These are phyloP conservation scores for Sylvia atricapilla DNA, from an alignment of 2,113 vertebrate genomes.

Conservation along the genomic window DNA sequence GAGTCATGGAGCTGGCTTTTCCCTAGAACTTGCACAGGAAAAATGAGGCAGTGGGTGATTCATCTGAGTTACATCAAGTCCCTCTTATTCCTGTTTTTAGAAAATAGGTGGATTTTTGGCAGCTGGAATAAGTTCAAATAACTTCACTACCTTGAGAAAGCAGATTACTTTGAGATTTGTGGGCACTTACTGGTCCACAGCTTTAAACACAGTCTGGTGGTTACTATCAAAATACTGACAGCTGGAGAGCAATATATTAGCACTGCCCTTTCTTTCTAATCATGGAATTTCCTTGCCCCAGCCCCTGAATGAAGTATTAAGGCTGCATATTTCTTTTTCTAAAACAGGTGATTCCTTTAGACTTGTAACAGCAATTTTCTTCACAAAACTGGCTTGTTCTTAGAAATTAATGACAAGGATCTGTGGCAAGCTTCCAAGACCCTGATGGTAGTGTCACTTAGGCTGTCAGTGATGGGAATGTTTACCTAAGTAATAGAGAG, in stretches of 20 bases:
- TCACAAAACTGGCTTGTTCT: slow-evolving; percentile 61
- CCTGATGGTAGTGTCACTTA: slow-evolving; percentile 34
- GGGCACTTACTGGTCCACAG: background rate
- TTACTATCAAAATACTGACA: background rate
- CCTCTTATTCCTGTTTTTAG: background rate
- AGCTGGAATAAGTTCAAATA: background rate
- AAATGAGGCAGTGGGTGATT: background rate
- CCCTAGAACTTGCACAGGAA: background rate
- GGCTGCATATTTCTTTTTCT: background rate
- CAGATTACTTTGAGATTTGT: background rate
- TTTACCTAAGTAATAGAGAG: slow-evolving; percentile 66
- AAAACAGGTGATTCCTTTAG: slow-evolving; percentile 58
- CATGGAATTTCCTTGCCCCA: background rate
- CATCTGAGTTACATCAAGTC: background rate
- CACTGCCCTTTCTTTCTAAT: background rate
- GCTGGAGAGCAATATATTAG: background rate
- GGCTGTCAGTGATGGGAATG: slow-evolving; percentile 66
- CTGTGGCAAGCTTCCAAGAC: slow-evolving; percentile 58
- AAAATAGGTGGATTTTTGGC: background rate
- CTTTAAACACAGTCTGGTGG: background rate
- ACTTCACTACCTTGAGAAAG: background rate
- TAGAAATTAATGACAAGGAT: slow-evolving; percentile 50
- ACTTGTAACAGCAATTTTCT: slow-evolving; percentile 60
- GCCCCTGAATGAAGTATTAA: background rate
- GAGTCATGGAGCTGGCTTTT: background rate